These are phyloP conservation scores for Brevimyrus niger DNA, from an alignment of 2,113 vertebrate genomes.

Conservation along the genomic window DNA sequence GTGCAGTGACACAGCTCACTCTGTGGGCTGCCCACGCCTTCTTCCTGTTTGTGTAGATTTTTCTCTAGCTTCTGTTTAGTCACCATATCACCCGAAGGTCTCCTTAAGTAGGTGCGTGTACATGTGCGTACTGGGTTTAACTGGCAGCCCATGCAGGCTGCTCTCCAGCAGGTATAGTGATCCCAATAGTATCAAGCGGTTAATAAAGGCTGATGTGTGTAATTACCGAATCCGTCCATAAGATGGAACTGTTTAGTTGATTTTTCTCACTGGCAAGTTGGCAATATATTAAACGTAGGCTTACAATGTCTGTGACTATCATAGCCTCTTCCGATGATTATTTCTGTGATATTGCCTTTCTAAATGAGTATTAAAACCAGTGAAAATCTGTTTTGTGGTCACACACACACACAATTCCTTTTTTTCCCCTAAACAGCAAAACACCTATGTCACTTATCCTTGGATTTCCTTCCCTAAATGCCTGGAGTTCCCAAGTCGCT, in stretches of 20 bases:
- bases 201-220: background rate
- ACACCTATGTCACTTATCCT: background rate
- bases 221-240: background rate
- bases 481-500: background rate
- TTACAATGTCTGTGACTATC: background rate
- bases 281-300: background rate
- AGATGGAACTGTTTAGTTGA: background rate
- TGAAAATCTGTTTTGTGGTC: background rate
- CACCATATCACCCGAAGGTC: background rate
- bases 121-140: background rate
- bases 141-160: background rate
- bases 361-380: background rate
- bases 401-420: background rate
- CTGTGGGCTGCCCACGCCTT: background rate
- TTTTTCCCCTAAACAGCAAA: background rate
- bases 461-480: background rate
- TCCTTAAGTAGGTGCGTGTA: background rate
- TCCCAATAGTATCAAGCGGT: background rate
- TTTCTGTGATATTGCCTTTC: background rate
- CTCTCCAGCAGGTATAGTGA: background rate
- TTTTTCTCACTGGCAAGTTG: slow-evolving; percentile 1
- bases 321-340: background rate
- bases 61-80: background rate
- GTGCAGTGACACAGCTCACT: background rate
- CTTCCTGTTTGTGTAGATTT: background rate